Conservation (phyloP, 1,140 invertebrate genomes). For the Bombus balteatus region DNA sequence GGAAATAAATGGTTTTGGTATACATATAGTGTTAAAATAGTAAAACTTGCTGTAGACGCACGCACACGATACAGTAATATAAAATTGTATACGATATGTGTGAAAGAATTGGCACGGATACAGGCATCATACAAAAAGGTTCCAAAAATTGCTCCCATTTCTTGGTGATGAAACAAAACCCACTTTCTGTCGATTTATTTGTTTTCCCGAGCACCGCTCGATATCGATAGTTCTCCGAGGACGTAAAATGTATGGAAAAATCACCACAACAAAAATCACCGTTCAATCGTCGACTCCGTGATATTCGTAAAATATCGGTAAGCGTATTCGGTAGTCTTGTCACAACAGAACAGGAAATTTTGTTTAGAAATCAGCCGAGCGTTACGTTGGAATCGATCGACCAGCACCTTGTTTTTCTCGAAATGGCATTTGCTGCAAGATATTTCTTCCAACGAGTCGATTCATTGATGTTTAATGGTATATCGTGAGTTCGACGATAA, state of each 20-base stretch:
- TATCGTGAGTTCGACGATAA: not conserved
- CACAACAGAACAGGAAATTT: too few relatives aligned
- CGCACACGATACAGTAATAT: not conserved
- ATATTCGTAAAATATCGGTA: not conserved
- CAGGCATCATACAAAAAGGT: conserved; percentile 31
- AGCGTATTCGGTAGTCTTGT: not conserved
- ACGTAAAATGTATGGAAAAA: not conserved
- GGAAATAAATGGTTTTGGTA: not conserved
- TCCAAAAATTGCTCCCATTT: conserved; percentile 49
- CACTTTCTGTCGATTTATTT: not conserved
- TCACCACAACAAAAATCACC: not conserved
- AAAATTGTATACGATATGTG: conserved; percentile 40
- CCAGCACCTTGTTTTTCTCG: not conserved
- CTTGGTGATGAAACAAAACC: not conserved
- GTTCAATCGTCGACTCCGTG: not conserved
- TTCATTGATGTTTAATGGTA: not conserved
- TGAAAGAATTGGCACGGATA: conserved; percentile 47
- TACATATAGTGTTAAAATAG: not conserved
- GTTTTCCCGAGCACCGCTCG: conserved; percentile 33
- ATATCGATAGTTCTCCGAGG: not conserved
- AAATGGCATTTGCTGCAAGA: not conserved
- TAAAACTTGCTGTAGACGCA: not conserved
- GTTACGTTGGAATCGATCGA: not conserved
- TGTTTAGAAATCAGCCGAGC: not conserved
- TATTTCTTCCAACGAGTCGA: not conserved